These are phyloP conservation scores for Luperina testacea DNA, from an alignment of 2,888 invertebrate species.

Conservation along the genomic window DNA sequence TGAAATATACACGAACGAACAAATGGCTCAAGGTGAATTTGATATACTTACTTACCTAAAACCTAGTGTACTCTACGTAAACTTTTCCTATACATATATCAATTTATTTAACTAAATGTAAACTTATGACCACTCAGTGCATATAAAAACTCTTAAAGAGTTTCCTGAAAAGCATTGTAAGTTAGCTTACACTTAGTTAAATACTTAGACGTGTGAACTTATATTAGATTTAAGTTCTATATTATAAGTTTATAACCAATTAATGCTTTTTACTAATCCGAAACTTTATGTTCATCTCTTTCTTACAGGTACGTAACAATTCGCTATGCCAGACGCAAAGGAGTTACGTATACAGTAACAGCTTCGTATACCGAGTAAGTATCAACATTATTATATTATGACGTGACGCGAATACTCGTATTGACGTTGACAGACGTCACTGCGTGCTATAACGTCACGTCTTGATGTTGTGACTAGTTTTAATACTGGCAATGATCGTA, in stretches of 20 bases:
- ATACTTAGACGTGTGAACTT: background rate
- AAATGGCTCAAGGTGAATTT: conserved; percentile 42
- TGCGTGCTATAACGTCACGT: conserved; percentile 28
- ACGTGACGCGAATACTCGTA: conserved; percentile 45
- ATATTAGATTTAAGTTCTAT: conserved; percentile 5
- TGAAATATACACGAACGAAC: conserved; percentile 26
- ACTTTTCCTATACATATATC: background rate
- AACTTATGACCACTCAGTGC: background rate
- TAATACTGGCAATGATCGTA: conserved; percentile 11
- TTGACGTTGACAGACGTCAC: conserved; percentile 44
- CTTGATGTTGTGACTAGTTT: conserved; percentile 53
- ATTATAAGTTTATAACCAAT: conserved; percentile 16
- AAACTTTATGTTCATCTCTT: conserved; percentile 56
- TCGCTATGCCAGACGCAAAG: conserved; percentile 68
- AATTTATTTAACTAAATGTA: conserved; percentile 13
- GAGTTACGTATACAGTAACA: conserved; percentile 66
- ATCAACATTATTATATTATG: conserved; percentile 42
- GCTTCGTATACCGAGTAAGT: conserved; percentile 70
- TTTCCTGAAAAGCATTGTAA: background rate
- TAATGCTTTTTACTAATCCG: conserved; percentile 50
- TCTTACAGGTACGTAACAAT: conserved; percentile 76
- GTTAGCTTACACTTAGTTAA: background rate
- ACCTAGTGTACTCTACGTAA: conserved; percentile 3
- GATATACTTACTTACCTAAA: background rate
- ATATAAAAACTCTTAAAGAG: background rate